Percentiles rank a stretch among this genome's conserved stretches.
Conservation (phyloP, 2,888 invertebrate genomes). For the Scaptomyza cyrtandrae region DNA sequence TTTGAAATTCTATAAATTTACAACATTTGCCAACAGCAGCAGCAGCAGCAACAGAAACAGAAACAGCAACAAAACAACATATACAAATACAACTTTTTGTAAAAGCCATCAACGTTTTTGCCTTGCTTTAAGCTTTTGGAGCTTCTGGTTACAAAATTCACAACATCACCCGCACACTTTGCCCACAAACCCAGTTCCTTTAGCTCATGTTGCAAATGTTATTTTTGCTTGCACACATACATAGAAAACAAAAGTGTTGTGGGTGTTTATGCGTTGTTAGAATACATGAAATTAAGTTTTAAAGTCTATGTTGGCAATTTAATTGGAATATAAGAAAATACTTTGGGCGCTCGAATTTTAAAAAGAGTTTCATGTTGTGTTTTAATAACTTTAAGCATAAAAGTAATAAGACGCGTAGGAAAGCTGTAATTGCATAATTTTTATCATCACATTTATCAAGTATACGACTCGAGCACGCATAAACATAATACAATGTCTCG, state of each 20-base stretch:
- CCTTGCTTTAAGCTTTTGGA: constrained; percentile 35
- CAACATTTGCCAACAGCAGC: constrained; percentile 46
- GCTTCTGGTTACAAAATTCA: constrained; percentile 37
- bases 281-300: constrained; percentile 2
- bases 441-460: background rate
- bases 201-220: constrained; percentile 47
- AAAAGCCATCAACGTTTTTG: constrained; percentile 42
- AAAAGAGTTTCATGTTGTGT: background rate
- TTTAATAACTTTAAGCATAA: background rate
- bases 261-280: constrained; percentile 17
- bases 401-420: background rate
- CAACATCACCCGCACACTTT: background rate
- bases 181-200: constrained; percentile 21
- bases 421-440: background rate
- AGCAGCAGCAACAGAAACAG: constrained; percentile 15
- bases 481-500: constrained; percentile 15
- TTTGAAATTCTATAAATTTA: constrained; percentile 74
- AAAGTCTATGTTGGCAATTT: background rate
- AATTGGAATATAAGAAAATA: background rate
- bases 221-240: constrained; percentile 33
- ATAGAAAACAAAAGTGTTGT: constrained; percentile 6
- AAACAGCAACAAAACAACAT: constrained; percentile 20
- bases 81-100: constrained; percentile 21
- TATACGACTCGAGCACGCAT: constrained; percentile 19
- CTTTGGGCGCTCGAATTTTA: background rate